Conservation (phyloP, 2,113 vertebrate genomes). For the Perccottus glenii region DNA sequence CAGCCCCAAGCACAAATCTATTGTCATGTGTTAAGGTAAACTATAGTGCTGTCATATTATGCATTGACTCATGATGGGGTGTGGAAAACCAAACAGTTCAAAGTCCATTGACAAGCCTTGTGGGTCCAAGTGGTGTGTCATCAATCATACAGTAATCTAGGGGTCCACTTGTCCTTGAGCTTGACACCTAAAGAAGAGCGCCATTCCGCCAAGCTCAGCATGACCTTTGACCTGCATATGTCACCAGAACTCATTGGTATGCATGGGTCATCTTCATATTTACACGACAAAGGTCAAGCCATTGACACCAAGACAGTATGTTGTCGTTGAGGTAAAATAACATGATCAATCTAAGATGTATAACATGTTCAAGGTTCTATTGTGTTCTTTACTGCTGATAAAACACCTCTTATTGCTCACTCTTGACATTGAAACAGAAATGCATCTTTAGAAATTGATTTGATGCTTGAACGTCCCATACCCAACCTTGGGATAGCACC, state of each 20-base stretch:
- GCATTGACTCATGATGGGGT: not conserved
- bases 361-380: not conserved
- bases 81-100: not conserved
- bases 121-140: not conserved
- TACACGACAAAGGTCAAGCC: not conserved
- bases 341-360: not conserved
- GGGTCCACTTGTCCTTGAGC: slow-evolving; percentile 33
- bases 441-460: too few species aligned
- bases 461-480: slow-evolving; percentile 24
- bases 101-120: not conserved
- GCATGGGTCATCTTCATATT: not conserved
- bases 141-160: slow-evolving; percentile 6
- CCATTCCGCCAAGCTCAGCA: slow-evolving; percentile 7
- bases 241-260: not conserved
- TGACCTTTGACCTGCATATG: slow-evolving; percentile 32
- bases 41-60: not conserved
- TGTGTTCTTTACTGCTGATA: not conserved
- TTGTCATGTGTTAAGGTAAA: not conserved
- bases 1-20: not conserved
- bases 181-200: slow-evolving; percentile 12
- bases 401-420: too few species aligned
- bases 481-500: slow-evolving; percentile 9
- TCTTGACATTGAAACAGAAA: too few species aligned
- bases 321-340: not conserved
- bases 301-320: not conserved